Conservation (phyloP, 1,140 invertebrate species). For the Conus ventricosus region DNA sequence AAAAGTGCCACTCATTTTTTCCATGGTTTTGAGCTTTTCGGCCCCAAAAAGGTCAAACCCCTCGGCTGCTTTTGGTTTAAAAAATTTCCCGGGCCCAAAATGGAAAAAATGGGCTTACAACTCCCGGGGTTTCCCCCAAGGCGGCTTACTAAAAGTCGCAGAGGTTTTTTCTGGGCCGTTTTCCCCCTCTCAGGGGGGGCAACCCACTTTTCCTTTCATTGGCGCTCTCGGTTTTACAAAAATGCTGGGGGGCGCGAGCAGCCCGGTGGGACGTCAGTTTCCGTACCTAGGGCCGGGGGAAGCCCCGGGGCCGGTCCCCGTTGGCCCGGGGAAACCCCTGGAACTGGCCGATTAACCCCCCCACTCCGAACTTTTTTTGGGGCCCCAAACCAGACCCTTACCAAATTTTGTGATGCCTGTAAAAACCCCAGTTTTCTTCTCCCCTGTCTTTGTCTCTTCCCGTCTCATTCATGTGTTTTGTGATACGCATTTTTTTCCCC, state of each 20-base stretch:
- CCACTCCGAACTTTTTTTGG: not conserved
- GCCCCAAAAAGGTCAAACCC: too few relatives aligned
- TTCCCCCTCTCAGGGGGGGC: not conserved
- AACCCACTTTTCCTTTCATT: not conserved
- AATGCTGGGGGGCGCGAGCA: not conserved
- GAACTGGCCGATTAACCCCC: not conserved
- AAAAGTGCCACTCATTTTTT: too few relatives aligned
- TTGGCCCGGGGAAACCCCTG: conserved; percentile 35
- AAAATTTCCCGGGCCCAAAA: too few relatives aligned
- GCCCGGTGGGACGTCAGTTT: not conserved
- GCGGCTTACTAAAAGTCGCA: not conserved
- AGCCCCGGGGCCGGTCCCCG: conserved; percentile 33
- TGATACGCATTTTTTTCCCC: not conserved
- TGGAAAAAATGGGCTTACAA: not conserved
- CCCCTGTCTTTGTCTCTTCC: conserved; percentile 2
- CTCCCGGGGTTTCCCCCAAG: not conserved
- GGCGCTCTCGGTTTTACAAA: not conserved
- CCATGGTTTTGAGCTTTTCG: too few relatives aligned
- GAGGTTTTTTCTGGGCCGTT: not conserved
- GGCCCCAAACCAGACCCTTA: conserved; percentile 18
- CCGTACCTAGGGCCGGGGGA: not conserved
- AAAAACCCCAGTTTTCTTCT: not conserved
- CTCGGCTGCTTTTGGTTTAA: too few relatives aligned
- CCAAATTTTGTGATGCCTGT: conserved; percentile 35
- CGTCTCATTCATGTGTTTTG: conserved; percentile 6